phyloP scores from a whole-genome alignment of 1,140 invertebrate species.

The Diachasma alloeum region DNA sequence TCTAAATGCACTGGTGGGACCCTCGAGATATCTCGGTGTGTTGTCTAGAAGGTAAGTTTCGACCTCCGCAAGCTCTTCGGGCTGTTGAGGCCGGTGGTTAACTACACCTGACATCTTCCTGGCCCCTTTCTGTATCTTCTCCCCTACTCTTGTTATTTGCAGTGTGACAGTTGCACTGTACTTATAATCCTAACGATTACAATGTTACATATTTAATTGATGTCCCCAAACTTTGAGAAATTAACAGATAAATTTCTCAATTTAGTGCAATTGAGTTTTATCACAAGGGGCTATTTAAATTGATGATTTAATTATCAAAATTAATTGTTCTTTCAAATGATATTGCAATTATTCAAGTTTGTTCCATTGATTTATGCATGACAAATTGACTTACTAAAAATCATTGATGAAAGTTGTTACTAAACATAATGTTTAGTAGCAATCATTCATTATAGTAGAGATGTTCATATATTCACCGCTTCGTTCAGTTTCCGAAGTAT shows the following conservation, averaged over 20 bases:
- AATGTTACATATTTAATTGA: slow-evolving; percentile 22
- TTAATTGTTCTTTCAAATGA: no score
- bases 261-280: no score
- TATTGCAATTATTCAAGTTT: no score
- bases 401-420: no score
- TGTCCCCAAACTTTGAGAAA: slow-evolving; percentile 27
- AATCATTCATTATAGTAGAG: no score
- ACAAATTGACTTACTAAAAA: no score
- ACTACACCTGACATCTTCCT: slow-evolving; percentile 32
- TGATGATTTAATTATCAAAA: no score
- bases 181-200: not conserved
- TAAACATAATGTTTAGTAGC: no score
- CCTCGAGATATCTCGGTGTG: slow-evolving; percentile 49
- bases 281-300: no score
- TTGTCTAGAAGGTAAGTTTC: slow-evolving; percentile 16
- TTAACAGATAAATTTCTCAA: not conserved
- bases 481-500: no score
- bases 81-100: slow-evolving; percentile 19
- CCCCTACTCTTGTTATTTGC: not conserved
- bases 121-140: slow-evolving; percentile 15
- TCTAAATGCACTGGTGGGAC: slow-evolving; percentile 64
- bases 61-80: slow-evolving; percentile 17
- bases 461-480: no score
- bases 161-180: not conserved
- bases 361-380: no score